Evolutionary conservation across 37 sponge, comb jelly and placozoan species (phyloP), one percentile per base, ranked within the genome.

Genomic region (Axinella damicornis): DNA sequence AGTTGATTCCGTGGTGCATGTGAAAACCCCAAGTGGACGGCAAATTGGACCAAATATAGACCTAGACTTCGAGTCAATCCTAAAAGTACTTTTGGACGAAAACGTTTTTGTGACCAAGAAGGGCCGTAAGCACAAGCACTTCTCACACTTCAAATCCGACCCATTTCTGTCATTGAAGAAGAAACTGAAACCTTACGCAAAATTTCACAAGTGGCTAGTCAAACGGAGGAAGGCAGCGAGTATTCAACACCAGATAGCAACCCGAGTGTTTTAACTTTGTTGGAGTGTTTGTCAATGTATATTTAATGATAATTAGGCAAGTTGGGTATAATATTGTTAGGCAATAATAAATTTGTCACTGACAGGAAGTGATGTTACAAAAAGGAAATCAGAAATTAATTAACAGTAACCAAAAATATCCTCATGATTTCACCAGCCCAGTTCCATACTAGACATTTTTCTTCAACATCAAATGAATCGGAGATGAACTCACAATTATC

Each of bases 1-100:
- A n/a, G n/a, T n/a, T n/a, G 71, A 71, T 71, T 14, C 16, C 14
- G 34, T 39, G 16, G 15, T 33, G 6, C 14, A 33, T 28, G n/a
- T 71, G 17, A 71, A 71, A n/a, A 71, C 36, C 11, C 71, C 71
- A 18, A 33, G 71, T 34, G 71, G 39, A 71, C 17, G 40, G 13
- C 71, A 19, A 14, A 71, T 34, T 22, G 13, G 14, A 39, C 40
- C 71, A 38, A 34, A 11, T n/a, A 21, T 15, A 12, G 25, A 64
- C 16, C 11, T 24, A 27, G 65, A 64, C 65, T 64, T 64, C 65
- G 12, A 15, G 16, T n/a, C n/a, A 22, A 22, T 64, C 16, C 65
- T 64, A n/a, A 15, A 64, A 24, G 18, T 12, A n/a, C 11, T 64
- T 24, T 12, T 16, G 27, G 27, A 22, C 25, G 65, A 64, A 27